A percentile compares a stretch with the other conserved stretches of the same genome.
These are phyloP conservation scores for Pycnomerus fuliginosus DNA, from an alignment of 2,888 invertebrate species.

Conservation along the genomic window DNA sequence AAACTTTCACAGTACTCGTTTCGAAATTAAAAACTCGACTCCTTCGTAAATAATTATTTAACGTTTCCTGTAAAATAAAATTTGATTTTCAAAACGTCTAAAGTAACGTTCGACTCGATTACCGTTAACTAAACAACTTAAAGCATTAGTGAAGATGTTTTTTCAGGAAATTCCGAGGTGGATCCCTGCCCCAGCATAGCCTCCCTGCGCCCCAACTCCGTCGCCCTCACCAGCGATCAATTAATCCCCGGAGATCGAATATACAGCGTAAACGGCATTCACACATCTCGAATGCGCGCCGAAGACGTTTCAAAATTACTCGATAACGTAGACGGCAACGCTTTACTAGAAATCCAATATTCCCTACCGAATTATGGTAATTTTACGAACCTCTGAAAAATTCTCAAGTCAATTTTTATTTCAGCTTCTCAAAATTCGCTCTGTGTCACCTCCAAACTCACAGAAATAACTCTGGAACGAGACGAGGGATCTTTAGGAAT, in stretches of 20 bases:
- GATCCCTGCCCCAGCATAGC: conserved; percentile 66
- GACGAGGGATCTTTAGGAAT: conserved; percentile 83
- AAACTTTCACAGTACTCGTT: too few relatives aligned
- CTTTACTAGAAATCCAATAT: conserved; percentile 81
- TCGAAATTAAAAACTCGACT: too few relatives aligned
- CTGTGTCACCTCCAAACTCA: conserved; percentile 74
- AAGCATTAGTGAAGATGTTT: too few relatives aligned
- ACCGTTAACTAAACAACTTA: too few relatives aligned
- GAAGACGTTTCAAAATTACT: conserved; percentile 75
- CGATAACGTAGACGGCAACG: conserved; percentile 72
- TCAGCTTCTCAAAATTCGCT: conserved; percentile 70
- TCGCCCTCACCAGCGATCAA: conserved; percentile 73
- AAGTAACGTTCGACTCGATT: too few relatives aligned
- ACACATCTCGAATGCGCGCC: conserved; percentile 71
- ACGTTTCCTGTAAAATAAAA: too few relatives aligned
- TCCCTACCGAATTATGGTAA: conserved; percentile 79
- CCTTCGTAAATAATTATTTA: too few relatives aligned
- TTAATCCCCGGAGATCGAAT: conserved; percentile 78
- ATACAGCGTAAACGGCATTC: conserved; percentile 79
- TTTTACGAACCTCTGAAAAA: conserved; percentile 29
- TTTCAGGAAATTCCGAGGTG: conserved; percentile 67
- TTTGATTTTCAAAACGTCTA: too few relatives aligned
- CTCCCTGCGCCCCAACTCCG: conserved; percentile 68
- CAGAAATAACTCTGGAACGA: conserved; percentile 78
- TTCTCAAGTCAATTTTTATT: conserved; percentile 20